phyloP scores from a whole-genome alignment of 2,888 invertebrate genomes.

The Cartodere bifasciata region DNA sequence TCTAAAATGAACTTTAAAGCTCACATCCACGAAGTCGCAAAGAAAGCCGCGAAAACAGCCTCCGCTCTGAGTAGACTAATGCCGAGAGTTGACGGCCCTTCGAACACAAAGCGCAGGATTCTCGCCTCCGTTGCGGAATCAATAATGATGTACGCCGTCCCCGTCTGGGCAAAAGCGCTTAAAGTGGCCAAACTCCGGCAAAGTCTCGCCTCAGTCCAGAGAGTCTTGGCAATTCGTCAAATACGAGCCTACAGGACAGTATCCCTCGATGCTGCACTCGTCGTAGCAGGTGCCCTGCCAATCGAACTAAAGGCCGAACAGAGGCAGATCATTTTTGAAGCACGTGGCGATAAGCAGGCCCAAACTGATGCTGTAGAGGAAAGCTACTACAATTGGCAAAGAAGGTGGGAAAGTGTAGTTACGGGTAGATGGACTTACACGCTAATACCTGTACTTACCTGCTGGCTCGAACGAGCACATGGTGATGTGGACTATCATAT shows the following conservation, averaged over 20 bases:
- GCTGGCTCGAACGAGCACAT: neutral
- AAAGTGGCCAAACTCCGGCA: neutral
- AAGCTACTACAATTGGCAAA: neutral
- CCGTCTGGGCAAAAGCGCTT: neutral
- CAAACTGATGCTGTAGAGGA: neutral
- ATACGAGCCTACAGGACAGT: neutral
- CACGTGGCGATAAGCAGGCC: neutral
- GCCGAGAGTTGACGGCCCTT: neutral
- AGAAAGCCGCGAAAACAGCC: neutral
- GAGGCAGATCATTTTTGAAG: neutral
- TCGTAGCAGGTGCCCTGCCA: neutral
- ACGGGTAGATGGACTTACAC: neutral
- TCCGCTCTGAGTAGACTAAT: constrained; percentile 1
- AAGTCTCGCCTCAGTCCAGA: neutral
- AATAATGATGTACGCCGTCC: neutral
- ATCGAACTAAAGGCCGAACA: neutral
- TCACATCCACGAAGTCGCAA: neutral
- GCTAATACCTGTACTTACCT: neutral
- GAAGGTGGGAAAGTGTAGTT: neutral
- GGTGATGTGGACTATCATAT: neutral
- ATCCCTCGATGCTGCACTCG: neutral
- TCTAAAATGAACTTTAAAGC: neutral
- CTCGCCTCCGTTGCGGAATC: neutral
- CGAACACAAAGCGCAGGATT: neutral
- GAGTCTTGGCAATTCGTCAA: neutral